Base-by-base conservation (phyloP, 2,888 invertebrate species). In the Erebia palarica region DNA sequence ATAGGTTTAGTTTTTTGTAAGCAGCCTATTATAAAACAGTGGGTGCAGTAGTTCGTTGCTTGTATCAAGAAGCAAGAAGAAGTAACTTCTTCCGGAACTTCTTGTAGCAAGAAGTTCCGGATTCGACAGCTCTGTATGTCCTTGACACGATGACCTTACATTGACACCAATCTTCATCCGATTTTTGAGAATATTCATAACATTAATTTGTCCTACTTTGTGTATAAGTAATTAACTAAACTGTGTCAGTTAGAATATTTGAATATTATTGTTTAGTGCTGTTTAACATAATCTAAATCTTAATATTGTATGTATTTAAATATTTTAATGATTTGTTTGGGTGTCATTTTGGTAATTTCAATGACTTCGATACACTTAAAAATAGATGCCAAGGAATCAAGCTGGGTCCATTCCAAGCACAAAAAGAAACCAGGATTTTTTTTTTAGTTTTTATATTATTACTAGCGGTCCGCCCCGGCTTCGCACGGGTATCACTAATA, bases 101-200 rank as follows among this genome's bases (percentile, higher is more conserved):
- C n/a, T n/a, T n/a, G n/a, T n/a, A n/a, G n/a, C 36, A 27, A 61
- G 16, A 44, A 10, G 1, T 61, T 61, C 61, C 61, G 44, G 16
- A 47, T 44, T 10, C 1, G 10, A 13, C 18, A 14, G 7, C 36
- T 49, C 21, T 14, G 8, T 21, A 21, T 21, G 16, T 14, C 63
- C 63, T 63, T 63, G 63, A 63, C 63, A 21, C 21, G 49, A 14
- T 63, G 63, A 63, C 63, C 63, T 70, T 65, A 49, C 71, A 71
- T 73, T 73, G 68, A 71, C 73, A 58, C 57, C n/a, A 66, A 61
- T 72, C 58, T 36, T 65, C 53, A 53, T 53, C 16, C 8, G 18
- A 61, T 13, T 68, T 73, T 68, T 73, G 65, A 71, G 60, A 63
- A 68, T 71, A 71, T 73, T 58, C 55, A 61, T 72, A 42, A 65